A percentile compares a stretch with the other conserved stretches of the same genome.
Evolutionary conservation across 2,113 vertebrate genomes (phyloP).

Genomic region (Equus quagga): DNA sequence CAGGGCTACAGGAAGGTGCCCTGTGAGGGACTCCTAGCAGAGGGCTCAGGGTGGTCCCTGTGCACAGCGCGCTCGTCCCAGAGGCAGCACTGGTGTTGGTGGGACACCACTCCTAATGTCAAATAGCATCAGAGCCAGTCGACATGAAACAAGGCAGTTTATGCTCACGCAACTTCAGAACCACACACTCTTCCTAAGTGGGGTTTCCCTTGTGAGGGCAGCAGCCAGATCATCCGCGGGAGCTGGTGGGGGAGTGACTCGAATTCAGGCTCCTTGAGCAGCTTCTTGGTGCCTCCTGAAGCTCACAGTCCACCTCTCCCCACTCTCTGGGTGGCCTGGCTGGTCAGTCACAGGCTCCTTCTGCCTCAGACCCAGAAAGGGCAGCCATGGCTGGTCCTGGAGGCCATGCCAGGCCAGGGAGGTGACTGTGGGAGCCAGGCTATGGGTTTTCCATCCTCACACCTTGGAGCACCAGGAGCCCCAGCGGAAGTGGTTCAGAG

Average conservation of each 20-base stretch:
- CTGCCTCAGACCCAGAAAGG: not conserved
- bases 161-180: not conserved
- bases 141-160: not conserved
- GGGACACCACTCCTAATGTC: not conserved
- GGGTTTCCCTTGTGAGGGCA: not conserved
- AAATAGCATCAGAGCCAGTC: not conserved
- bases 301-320: not conserved
- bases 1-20: not conserved
- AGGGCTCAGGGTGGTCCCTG: not conserved
- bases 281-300: not conserved
- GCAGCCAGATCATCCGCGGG: not conserved
- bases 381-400: not conserved
- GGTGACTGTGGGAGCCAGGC: not conserved
- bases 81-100: not conserved
- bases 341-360: not conserved
- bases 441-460: not conserved
- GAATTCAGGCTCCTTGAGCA: not conserved
- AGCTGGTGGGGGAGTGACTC: not conserved
- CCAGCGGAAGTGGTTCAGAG: not conserved
- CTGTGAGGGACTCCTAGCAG: not conserved
- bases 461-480: no score
- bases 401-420: not conserved
- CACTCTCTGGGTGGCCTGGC: not conserved
- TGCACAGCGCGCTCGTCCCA: not conserved
- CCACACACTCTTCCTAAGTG: not conserved